Evolutionary conservation across 2,113 vertebrate genomes (phyloP), one percentile per base, ranked within the genome.

Genomic region (Formicarius rufipectus): DNA sequence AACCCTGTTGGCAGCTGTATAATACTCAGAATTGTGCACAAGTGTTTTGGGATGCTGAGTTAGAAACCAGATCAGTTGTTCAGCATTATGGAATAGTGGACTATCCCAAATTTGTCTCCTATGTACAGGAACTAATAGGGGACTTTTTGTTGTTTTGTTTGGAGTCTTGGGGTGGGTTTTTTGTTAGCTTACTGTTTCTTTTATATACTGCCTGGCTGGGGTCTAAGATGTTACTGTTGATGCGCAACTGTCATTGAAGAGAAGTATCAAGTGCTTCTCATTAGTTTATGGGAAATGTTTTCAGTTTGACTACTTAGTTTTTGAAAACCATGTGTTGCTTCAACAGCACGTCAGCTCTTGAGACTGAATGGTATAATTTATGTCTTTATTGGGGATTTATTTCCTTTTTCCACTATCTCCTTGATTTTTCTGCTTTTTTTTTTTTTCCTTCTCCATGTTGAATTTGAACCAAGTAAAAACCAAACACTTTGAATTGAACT

Each of bases 381-480:
- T 28, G 8, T 52, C 16, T 49, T 95, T 72, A 15, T 55, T 47
- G 21, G 45, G 21, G 45, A 18, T 55, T 50, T 78, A 91, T 80
- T 58, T 25, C 6, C 9, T 53, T 83, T 63, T 64, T 91, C 63
- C 4, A 2, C n/a, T 59, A 9, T 64, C 17, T 80, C 9, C 23
- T n/a, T 64, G 12, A 3, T 44, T 79, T 79, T 84, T 89, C 58
- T 52, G 15, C 11, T 5, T 40, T 55, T 23, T 68, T 59, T 40
- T 55, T 23, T 44, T 8, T 1, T 0, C 10, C 14, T 74, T 10
- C 20, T 72, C 37, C 2, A 0, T 40, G 20, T 60, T 50, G 42
- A 92, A 69, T 74, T 86, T 53, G n/a, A 93, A 79, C n/a, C 8
- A 84, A 72, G 27, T 69, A 52, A 80, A 88, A 33, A 22, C 8